phyloP scores from a whole-genome alignment of 2,888 invertebrate species.

The Craniophora ligustri region DNA sequence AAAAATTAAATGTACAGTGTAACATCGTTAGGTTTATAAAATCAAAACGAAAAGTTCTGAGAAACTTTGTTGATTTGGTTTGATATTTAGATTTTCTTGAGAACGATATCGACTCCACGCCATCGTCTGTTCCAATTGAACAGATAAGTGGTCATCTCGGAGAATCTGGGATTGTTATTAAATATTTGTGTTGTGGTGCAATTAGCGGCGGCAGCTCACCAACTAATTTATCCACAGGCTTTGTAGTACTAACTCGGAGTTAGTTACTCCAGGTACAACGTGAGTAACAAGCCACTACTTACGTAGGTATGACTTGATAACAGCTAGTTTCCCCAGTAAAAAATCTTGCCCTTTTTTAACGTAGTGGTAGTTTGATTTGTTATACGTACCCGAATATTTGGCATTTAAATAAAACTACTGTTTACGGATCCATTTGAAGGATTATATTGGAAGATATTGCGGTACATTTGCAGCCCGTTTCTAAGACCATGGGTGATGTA shows the following conservation, averaged over 20 bases:
- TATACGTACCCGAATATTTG: too few relatives aligned
- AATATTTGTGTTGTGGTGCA: slow-evolving; percentile 88
- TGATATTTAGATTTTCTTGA: background rate
- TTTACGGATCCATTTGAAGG: too few relatives aligned
- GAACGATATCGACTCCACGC: slow-evolving; percentile 59
- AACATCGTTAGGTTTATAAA: too few relatives aligned
- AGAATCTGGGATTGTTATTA: slow-evolving; percentile 87
- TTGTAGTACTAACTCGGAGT: slow-evolving; percentile 13
- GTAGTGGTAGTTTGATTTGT: too few relatives aligned
- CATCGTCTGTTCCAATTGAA: slow-evolving; percentile 64
- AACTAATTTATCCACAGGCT: slow-evolving; percentile 79
- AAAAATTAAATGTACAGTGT: too few relatives aligned
- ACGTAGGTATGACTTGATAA: slow-evolving; percentile 23
- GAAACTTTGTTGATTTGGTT: background rate
- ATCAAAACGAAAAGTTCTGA: too few relatives aligned
- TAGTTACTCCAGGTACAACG: slow-evolving; percentile 12
- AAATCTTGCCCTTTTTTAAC: too few relatives aligned
- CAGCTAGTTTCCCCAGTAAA: slow-evolving; percentile 1
- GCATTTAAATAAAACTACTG: too few relatives aligned
- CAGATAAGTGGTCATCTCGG: slow-evolving; percentile 87
- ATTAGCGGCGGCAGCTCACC: slow-evolving; percentile 84
- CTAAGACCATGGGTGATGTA: too few relatives aligned
- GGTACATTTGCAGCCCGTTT: too few relatives aligned
- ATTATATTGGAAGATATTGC: too few relatives aligned
- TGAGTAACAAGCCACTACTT: slow-evolving; percentile 18